Conservation (phyloP, 1,140 invertebrate genomes). For the Anthonomus grandis region DNA sequence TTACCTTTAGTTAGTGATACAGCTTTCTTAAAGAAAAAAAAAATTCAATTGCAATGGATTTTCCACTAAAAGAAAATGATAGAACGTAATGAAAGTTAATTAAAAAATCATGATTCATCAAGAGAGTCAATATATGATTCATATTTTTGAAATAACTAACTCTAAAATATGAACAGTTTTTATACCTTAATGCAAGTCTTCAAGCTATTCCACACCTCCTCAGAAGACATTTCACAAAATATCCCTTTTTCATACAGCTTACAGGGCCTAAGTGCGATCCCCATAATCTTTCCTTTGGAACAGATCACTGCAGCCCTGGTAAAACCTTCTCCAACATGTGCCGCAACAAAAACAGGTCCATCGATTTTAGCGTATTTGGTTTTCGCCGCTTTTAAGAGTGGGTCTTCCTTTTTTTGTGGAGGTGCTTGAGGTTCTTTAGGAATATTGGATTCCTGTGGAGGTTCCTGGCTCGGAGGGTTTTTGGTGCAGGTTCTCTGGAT, state of each 20-base stretch:
- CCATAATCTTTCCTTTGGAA: constrained; percentile 62
- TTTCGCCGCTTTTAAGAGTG: neutral
- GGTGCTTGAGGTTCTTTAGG: too few relatives aligned
- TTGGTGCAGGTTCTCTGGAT: too few relatives aligned
- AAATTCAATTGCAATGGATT: too few relatives aligned
- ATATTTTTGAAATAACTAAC: neutral
- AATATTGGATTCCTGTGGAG: too few relatives aligned
- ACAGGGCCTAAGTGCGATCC: constrained; percentile 61
- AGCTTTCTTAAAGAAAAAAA: too few relatives aligned
- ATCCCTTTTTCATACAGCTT: constrained; percentile 70
- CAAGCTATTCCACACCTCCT: constrained; percentile 81
- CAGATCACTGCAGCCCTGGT: constrained; percentile 75
- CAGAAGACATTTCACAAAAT: constrained; percentile 87
- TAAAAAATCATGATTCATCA: too few relatives aligned
- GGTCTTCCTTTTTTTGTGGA: neutral
- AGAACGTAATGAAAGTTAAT: neutral
- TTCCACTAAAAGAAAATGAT: neutral
- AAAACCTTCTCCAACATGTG: constrained; percentile 90
- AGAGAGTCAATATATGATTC: too few relatives aligned
- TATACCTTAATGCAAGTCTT: constrained; percentile 39
- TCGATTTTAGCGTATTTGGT: neutral
- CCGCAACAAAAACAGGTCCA: constrained; percentile 63
- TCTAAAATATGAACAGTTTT: neutral
- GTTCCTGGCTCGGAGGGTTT: too few relatives aligned
- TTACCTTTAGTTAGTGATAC: too few relatives aligned